Conservation (phyloP, 2,113 vertebrate species). For the Oncorhynchus gorbuscha region DNA sequence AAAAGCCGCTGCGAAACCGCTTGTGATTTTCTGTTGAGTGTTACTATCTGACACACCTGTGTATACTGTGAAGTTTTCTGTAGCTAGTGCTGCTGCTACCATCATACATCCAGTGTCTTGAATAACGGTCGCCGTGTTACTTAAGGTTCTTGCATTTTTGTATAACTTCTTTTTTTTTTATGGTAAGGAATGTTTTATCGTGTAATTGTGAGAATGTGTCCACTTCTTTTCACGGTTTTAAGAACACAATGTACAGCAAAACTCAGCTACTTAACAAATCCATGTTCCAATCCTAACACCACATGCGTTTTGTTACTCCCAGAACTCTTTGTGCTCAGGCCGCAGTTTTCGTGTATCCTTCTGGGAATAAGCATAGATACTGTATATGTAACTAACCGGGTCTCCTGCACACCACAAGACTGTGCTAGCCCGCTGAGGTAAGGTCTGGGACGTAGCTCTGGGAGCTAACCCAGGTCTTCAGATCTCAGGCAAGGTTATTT, state of each 20-base stretch:
- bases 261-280: slow-evolving; percentile 9
- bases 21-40: slow-evolving; percentile 71
- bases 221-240: slow-evolving; percentile 47
- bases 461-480: too few relatives aligned
- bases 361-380: too few relatives aligned
- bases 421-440: too few relatives aligned
- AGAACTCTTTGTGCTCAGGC: too few relatives aligned
- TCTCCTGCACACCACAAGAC: too few relatives aligned
- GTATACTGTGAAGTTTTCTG: slow-evolving; percentile 73
- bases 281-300: slow-evolving; percentile 30
- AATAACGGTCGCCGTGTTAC: slow-evolving; percentile 69
- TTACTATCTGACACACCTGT: slow-evolving; percentile 71
- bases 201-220: slow-evolving; percentile 50
- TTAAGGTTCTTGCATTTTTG: slow-evolving; percentile 30
- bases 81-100: slow-evolving; percentile 75
- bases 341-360: too few relatives aligned
- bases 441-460: too few relatives aligned
- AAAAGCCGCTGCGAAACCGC: slow-evolving; percentile 49
- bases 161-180: slow-evolving; percentile 34
- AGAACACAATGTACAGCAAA: slow-evolving; percentile 25
- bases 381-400: too few relatives aligned
- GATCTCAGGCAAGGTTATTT: too few relatives aligned
- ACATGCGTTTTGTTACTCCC: not conserved
- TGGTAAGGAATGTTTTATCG: slow-evolving; percentile 60
- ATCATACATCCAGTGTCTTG: slow-evolving; percentile 76